These are phyloP conservation scores for Platyura marginata DNA, from an alignment of 1,140 invertebrate genomes.

Conservation along the genomic window DNA sequence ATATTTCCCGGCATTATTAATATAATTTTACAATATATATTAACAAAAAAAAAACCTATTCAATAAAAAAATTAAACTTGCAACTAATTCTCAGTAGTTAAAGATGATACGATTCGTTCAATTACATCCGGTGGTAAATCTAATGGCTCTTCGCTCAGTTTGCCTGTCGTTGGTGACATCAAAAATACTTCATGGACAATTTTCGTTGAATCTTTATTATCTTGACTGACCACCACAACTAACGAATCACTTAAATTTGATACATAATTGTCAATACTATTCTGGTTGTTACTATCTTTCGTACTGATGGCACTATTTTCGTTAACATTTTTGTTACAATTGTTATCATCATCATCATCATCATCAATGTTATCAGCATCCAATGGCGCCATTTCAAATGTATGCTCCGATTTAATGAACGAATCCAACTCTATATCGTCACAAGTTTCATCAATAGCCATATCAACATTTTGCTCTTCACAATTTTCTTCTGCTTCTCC, in stretches of 20 bases:
- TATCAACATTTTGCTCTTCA: neutral
- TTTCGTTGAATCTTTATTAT: constrained; percentile 13
- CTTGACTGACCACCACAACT: constrained; percentile 21
- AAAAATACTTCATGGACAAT: constrained; percentile 26
- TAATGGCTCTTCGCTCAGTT: constrained; percentile 18
- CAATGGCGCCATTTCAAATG: no score
- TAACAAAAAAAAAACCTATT: no score
- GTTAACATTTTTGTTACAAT: neutral
- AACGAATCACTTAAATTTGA: no score
- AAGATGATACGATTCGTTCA: constrained; percentile 3
- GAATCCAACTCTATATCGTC: neutral
- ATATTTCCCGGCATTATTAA: no score
- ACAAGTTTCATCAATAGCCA: neutral
- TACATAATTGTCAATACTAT: neutral
- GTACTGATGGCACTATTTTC: neutral
- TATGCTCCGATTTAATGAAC: no score
- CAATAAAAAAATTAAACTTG: no score
- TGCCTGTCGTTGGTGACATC: constrained; percentile 18
- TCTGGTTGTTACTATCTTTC: neutral
- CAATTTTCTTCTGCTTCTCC: neutral
- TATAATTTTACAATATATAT: no score
- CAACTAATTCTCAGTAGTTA: no score
- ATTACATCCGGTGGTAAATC: constrained; percentile 24
- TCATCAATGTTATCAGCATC: neutral
- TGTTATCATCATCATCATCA: neutral